phyloP scores from a whole-genome alignment of 2,888 invertebrate genomes.

The Napeogenes sylphis region DNA sequence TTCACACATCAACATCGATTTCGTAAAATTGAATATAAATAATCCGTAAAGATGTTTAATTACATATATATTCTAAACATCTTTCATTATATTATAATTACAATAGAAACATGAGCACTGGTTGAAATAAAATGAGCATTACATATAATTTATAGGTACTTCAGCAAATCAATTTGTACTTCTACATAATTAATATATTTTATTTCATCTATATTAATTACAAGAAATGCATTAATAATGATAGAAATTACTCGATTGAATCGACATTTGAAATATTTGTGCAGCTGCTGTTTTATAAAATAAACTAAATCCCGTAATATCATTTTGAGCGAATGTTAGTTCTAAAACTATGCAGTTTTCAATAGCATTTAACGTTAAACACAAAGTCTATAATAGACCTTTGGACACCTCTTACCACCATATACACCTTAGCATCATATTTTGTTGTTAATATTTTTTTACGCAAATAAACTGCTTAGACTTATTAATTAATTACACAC shows the following conservation, averaged over 20 bases:
- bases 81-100: conserved; percentile 18
- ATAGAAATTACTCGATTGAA: conserved; percentile 13
- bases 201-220: neutral
- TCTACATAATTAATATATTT: conserved; percentile 24
- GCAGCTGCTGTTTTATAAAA: conserved; percentile 12
- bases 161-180: conserved; percentile 27
- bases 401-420: neutral
- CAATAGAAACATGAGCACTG: conserved; percentile 23
- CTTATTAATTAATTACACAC: conserved; percentile 1
- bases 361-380: conserved; percentile 7
- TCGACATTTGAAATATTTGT: conserved; percentile 15
- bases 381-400: neutral
- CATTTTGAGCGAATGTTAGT: conserved; percentile 28
- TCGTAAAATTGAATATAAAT: conserved; percentile 31
- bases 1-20: conserved; percentile 75
- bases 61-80: conserved; percentile 24
- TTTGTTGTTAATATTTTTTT: neutral
- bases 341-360: conserved; percentile 14
- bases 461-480: neutral
- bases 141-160: conserved; percentile 19
- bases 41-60: conserved; percentile 29
- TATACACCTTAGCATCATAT: too few species aligned
- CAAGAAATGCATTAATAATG: neutral
- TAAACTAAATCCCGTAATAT: conserved; percentile 12
- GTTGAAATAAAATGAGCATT: conserved; percentile 21